Evolutionary conservation across 2,113 vertebrate species (phyloP).

Genomic region (Perognathus longimembris): DNA sequence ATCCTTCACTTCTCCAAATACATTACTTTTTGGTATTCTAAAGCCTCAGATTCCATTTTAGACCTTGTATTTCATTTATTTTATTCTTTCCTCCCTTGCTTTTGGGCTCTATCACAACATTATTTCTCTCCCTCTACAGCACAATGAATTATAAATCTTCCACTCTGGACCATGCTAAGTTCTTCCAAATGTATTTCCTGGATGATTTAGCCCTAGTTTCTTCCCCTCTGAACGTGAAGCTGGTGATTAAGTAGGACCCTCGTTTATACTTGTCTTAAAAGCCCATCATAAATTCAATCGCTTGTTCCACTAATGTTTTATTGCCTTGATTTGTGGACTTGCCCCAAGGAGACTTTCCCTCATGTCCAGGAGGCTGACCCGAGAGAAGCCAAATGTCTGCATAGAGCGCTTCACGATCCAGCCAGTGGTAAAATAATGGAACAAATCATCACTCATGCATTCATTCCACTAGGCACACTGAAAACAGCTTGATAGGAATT

Average conservation of each 20-base stretch:
- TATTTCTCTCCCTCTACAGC: slow-evolving; percentile 81
- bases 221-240: slow-evolving; percentile 75
- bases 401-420: background rate
- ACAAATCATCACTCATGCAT: background rate
- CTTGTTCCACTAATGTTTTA: slow-evolving; percentile 72
- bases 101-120: slow-evolving; percentile 78
- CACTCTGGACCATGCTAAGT: slow-evolving; percentile 78
- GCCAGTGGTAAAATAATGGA: background rate
- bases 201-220: slow-evolving; percentile 71
- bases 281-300: slow-evolving; percentile 72
- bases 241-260: slow-evolving; percentile 65
- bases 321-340: slow-evolving; percentile 72
- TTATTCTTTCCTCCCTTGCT: slow-evolving; percentile 69
- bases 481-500: background rate
- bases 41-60: slow-evolving; percentile 19
- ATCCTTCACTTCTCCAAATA: background rate
- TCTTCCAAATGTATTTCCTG: slow-evolving; percentile 85
- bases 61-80: slow-evolving; percentile 58
- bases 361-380: slow-evolving; percentile 47
- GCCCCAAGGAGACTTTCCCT: background rate
- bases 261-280: slow-evolving; percentile 79
- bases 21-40: slow-evolving; percentile 16
- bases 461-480: background rate
- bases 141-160: slow-evolving; percentile 83
- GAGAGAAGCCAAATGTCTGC: slow-evolving; percentile 40